Evolutionary conservation across 2,888 invertebrate species (phyloP).

Genomic region (Lagria hirta): DNA sequence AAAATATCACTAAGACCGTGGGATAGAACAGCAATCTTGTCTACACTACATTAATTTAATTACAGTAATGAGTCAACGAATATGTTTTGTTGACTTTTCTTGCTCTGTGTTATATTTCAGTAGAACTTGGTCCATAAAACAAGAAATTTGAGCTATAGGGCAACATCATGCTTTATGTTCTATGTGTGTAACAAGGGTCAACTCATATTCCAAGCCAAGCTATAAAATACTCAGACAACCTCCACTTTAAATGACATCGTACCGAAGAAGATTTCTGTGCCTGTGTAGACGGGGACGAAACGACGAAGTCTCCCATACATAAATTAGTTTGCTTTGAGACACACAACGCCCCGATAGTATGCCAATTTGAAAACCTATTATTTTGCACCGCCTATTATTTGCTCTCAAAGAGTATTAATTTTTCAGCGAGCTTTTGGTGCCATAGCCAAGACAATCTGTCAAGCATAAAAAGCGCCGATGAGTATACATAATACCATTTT

Average conservation of each 20-base stretch:
- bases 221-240: slow-evolving; percentile 28
- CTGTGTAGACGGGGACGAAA: slow-evolving; percentile 3
- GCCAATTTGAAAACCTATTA: too few relatives aligned
- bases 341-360: too few relatives aligned
- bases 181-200: slow-evolving; percentile 25
- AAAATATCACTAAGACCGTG: slow-evolving; percentile 28
- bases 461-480: too few relatives aligned
- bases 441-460: too few relatives aligned
- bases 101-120: slow-evolving; percentile 26
- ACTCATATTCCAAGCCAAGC: slow-evolving; percentile 28
- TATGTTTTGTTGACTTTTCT: slow-evolving; percentile 30
- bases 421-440: background rate
- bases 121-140: slow-evolving; percentile 25
- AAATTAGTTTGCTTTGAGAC: slow-evolving; percentile 13
- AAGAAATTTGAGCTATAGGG: slow-evolving; percentile 29
- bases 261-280: slow-evolving; percentile 16
- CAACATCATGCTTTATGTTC: slow-evolving; percentile 25
- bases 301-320: slow-evolving; percentile 15
- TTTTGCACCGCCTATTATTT: too few relatives aligned
- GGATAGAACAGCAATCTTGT: slow-evolving; percentile 30
- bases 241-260: slow-evolving; percentile 24
- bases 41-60: slow-evolving; percentile 43
- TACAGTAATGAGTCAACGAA: slow-evolving; percentile 35
- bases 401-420: too few relatives aligned
- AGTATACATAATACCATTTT: too few relatives aligned